These are phyloP conservation scores for Zootermopsis nevadensis DNA, from an alignment of 2,888 invertebrate genomes.

Conservation along the genomic window DNA sequence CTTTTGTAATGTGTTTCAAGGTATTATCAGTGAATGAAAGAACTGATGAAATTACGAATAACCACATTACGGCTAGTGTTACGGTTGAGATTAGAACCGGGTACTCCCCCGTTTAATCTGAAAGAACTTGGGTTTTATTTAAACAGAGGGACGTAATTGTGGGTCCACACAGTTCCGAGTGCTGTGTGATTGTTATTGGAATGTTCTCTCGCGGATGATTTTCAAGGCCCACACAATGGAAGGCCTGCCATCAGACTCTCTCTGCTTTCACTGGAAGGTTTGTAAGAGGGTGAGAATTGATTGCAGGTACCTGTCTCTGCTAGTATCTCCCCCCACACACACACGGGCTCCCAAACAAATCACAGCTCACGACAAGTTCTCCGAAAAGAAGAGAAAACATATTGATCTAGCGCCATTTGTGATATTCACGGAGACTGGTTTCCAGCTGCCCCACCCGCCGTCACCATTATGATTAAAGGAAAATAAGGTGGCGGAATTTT, in stretches of 20 bases:
- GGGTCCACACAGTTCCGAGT: too few relatives aligned
- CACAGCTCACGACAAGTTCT: not conserved
- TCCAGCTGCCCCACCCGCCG: not conserved
- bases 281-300: constrained; percentile 1
- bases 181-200: not conserved
- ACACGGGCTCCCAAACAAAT: not conserved
- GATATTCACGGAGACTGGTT: not conserved
- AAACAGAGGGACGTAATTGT: too few relatives aligned
- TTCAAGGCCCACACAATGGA: too few relatives aligned
- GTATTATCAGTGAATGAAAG: too few relatives aligned
- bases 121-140: too few relatives aligned
- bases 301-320: not conserved
- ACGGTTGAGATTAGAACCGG: too few relatives aligned
- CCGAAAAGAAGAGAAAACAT: not conserved
- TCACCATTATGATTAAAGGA: not conserved
- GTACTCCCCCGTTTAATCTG: too few relatives aligned
- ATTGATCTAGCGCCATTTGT: not conserved
- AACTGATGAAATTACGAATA: too few relatives aligned
- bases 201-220: not conserved
- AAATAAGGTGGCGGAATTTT: too few relatives aligned
- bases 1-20: too few relatives aligned
- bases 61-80: too few relatives aligned
- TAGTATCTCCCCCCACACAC: not conserved
- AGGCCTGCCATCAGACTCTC: not conserved
- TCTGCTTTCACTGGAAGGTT: not conserved